Conservation (phyloP, 2,797 vertebrate genomes). For the Chloroceryle amazona region DNA sequence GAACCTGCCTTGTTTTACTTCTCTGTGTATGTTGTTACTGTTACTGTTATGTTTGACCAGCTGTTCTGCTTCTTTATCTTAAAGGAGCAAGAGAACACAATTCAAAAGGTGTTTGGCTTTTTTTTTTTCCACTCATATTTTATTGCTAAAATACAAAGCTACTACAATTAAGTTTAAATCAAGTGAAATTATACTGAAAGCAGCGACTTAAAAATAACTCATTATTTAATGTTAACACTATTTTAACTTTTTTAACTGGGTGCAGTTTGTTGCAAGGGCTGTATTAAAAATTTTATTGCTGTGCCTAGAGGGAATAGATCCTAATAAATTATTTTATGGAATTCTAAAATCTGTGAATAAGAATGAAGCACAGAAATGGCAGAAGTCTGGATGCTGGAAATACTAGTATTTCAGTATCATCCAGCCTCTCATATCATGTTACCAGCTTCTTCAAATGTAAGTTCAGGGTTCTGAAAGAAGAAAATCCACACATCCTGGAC, state of each 20-base stretch:
- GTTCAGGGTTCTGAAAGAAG: conserved; percentile 47
- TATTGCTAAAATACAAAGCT: background rate
- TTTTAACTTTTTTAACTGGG: background rate
- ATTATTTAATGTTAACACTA: background rate
- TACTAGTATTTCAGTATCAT: background rate
- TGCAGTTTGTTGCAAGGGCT: background rate
- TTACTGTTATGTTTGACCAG: background rate
- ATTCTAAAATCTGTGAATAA: background rate
- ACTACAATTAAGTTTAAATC: background rate
- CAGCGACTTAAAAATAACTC: background rate
- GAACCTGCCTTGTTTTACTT: background rate
- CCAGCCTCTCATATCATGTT: background rate
- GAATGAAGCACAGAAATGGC: background rate
- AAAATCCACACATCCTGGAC: background rate
- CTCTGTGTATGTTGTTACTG: background rate
- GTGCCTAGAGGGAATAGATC: background rate
- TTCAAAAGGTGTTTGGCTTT: background rate
- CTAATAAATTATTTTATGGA: background rate
- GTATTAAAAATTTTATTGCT: background rate
- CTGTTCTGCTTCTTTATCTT: background rate
- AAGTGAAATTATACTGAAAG: background rate
- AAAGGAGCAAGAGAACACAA: background rate
- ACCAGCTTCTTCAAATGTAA: background rate
- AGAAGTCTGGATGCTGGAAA: background rate
- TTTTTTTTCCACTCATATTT: background rate